phyloP scores from a whole-genome alignment of 2,797 vertebrate genomes.

The Momotus momota region DNA sequence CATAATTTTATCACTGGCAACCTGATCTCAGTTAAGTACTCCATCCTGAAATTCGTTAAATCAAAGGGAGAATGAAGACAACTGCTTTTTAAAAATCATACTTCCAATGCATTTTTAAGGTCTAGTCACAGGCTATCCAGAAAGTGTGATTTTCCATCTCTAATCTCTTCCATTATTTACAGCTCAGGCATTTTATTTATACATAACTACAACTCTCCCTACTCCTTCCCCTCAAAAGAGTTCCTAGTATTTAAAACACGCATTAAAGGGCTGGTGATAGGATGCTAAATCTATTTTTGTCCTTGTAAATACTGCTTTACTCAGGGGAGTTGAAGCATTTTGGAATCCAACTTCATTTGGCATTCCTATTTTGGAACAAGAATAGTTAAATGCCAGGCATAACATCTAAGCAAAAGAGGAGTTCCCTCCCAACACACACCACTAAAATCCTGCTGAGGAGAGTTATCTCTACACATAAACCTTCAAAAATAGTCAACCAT shows the following conservation, averaged over 20 bases:
- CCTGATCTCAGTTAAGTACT: neutral
- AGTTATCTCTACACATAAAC: neutral
- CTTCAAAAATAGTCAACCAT: neutral
- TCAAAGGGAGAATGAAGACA: neutral
- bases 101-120: neutral
- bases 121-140: neutral
- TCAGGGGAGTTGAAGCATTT: neutral
- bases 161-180: slow-evolving; percentile 24
- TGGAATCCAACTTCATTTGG: slow-evolving; percentile 45
- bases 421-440: neutral
- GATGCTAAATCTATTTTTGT: slow-evolving; percentile 23
- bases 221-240: neutral
- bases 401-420: neutral
- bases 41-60: neutral
- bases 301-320: slow-evolving; percentile 38
- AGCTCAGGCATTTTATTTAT: slow-evolving; percentile 7
- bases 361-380: slow-evolving; percentile 40
- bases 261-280: neutral
- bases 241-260: slow-evolving; percentile 45
- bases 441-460: neutral
- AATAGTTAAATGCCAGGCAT: slow-evolving; percentile 43
- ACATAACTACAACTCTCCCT: neutral
- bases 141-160: slow-evolving; percentile 16
- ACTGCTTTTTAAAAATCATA: neutral
- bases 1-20: neutral